Evolutionary conservation across 2,888 invertebrate species (phyloP), one percentile per base, ranked within the genome.

Genomic region (Spilosoma lubricipeda): DNA sequence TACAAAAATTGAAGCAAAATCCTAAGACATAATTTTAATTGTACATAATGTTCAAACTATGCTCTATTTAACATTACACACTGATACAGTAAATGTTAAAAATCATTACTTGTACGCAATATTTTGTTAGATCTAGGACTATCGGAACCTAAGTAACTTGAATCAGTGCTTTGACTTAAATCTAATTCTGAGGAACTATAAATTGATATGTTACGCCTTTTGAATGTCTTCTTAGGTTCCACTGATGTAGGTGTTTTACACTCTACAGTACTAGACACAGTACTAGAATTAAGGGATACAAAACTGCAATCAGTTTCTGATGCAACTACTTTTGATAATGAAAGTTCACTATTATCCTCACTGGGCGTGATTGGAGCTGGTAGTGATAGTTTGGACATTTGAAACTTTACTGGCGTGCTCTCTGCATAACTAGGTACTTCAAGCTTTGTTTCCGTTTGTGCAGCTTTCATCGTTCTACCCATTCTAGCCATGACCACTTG

Each of bases 401-500:
- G 75, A 42, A n/a, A 52, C 80, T 90, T 93, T 3, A 90, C 78
- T 59, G 94, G 92, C 72, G 94, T 92, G 67, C 77, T 83, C 27
- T 81, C 74, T 67, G 82, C 48, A 20, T 78, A 71, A 71, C 76
- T 67, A 68, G 56, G 71, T 56, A 59, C 56, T 0, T 27, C 45
- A 33, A 42, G 27, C 59, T 66, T 20, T 42, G 36, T 52, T 36
- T 68, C 80, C 70, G 73, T 73, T 77, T 72, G 76, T 0, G 90
- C 88, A 77, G 89, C 78, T 80, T 84, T 90, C 90, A 95, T 92
- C 45, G 88, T 90, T 77, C 96, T 91, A 0, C 96, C 96, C 36
- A 90, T 91, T 75, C 96, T 90, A 23, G 96, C 91, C 90, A 97
- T 90, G 1, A 97, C 90, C 59, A 98, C 93, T 80, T 96, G 96